Evolutionary conservation across 2,888 invertebrate species (phyloP).

Genomic region (Seira musarum): DNA sequence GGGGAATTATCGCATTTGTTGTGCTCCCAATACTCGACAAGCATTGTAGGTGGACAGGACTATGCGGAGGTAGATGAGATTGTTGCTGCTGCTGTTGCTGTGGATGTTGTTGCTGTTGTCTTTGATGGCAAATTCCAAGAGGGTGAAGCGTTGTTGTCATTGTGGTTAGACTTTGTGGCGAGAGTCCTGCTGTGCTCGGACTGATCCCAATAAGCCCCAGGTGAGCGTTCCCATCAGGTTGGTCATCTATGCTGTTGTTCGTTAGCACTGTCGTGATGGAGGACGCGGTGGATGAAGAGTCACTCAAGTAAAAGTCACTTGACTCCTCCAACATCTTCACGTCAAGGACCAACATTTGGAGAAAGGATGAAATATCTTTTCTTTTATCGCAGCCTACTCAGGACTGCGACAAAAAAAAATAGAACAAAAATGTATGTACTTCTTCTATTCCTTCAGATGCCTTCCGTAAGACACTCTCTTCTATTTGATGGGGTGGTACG

Average conservation of each 20-base stretch:
- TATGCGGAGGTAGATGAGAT: constrained; percentile 43
- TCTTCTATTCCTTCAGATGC: too few relatives aligned
- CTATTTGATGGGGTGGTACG: too few relatives aligned
- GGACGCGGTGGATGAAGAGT: constrained; percentile 69
- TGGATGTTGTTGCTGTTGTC: constrained; percentile 41
- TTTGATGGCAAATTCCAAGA: constrained; percentile 61
- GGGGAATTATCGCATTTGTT: constrained; percentile 42
- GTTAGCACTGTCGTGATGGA: constrained; percentile 63
- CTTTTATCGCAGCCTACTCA: constrained; percentile 10
- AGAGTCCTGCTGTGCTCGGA: constrained; percentile 51
- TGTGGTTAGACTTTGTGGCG: constrained; percentile 56
- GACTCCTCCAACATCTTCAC: constrained; percentile 69
- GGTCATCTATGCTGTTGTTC: constrained; percentile 65
- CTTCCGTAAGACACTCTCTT: too few relatives aligned
- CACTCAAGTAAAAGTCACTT: constrained; percentile 70
- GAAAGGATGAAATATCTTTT: constrained; percentile 31
- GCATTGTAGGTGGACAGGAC: constrained; percentile 58
- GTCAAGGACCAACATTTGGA: constrained; percentile 53
- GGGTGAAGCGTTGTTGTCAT: constrained; percentile 61
- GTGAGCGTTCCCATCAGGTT: constrained; percentile 62
- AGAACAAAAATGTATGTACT: constrained; percentile 11
- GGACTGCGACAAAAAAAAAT: constrained; percentile 21
- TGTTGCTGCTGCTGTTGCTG: constrained; percentile 45
- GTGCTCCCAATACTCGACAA: constrained; percentile 53
- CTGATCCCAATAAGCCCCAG: constrained; percentile 62